phyloP scores from a whole-genome alignment of 64 coral and sea anemone genomes.

The Acropora tenuis region DNA sequence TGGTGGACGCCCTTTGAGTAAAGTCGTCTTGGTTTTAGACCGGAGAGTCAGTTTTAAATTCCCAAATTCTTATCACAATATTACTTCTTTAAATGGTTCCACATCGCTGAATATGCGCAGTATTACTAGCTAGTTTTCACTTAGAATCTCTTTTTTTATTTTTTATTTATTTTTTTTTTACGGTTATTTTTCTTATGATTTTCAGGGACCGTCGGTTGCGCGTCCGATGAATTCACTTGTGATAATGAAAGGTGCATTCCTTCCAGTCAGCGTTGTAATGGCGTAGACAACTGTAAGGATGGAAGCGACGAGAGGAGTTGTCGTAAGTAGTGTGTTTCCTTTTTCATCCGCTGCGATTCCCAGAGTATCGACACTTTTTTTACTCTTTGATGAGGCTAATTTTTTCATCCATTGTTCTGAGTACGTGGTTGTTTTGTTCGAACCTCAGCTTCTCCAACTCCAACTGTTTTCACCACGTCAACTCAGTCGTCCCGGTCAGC shows the following conservation, averaged over 20 bases:
- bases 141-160: too few relatives aligned
- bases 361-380: not conserved
- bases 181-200: not conserved
- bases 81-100: too few relatives aligned
- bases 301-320: conserved; percentile 87
- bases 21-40: too few relatives aligned
- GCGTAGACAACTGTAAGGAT: conserved; percentile 81
- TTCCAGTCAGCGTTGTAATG: conserved; percentile 73
- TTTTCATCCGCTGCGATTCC: not conserved
- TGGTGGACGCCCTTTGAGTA: too few relatives aligned
- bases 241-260: conserved; percentile 78
- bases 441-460: conserved; percentile 18
- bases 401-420: too few relatives aligned
- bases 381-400: too few relatives aligned
- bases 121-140: too few relatives aligned
- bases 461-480: conserved; percentile 16
- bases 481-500: not conserved
- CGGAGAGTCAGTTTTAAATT: too few relatives aligned
- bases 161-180: too few relatives aligned
- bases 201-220: conserved; percentile 69
- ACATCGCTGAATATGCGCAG: too few relatives aligned
- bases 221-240: conserved; percentile 68
- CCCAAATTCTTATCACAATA: too few relatives aligned
- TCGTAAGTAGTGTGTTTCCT: conserved; percentile 68
- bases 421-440: conserved; percentile 12